These are phyloP conservation scores for Latheticus oryzae DNA, from an alignment of 2,888 invertebrate genomes.

Conservation along the genomic window DNA sequence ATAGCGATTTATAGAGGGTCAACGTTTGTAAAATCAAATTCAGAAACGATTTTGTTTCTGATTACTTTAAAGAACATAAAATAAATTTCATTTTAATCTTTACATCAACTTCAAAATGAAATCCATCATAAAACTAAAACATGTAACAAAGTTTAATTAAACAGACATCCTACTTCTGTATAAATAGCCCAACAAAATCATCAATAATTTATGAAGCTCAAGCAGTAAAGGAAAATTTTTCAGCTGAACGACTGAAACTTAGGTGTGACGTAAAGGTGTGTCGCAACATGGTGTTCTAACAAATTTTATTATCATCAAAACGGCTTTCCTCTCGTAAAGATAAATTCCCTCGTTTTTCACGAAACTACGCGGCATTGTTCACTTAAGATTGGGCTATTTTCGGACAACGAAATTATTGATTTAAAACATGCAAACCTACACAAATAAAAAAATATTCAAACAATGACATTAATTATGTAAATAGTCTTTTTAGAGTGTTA, in stretches of 20 bases:
- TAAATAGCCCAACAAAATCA: slow-evolving; percentile 19
- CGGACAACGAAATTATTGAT: slow-evolving; percentile 19
- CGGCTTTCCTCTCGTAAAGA: slow-evolving; percentile 20
- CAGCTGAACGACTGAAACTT: not conserved
- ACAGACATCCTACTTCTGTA: slow-evolving; percentile 24
- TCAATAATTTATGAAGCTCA: slow-evolving; percentile 35
- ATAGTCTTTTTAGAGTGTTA: slow-evolving; percentile 2
- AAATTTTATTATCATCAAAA: slow-evolving; percentile 24
- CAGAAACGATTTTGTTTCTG: too few relatives aligned
- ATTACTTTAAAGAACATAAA: too few relatives aligned
- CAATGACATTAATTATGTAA: not conserved
- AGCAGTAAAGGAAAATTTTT: slow-evolving; percentile 14
- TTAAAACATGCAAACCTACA: not conserved
- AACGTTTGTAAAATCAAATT: too few relatives aligned
- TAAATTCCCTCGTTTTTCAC: slow-evolving; percentile 23
- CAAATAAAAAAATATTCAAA: slow-evolving; percentile 4
- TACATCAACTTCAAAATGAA: too few relatives aligned
- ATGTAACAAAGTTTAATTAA: slow-evolving; percentile 24
- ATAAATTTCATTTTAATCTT: slow-evolving; percentile 6
- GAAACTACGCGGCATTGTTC: slow-evolving; percentile 7
- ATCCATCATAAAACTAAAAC: slow-evolving; percentile 2
- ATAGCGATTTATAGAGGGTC: too few relatives aligned
- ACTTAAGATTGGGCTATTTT: slow-evolving; percentile 17
- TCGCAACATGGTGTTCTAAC: slow-evolving; percentile 23
- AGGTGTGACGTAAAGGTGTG: slow-evolving; percentile 20